A percentile compares a stretch with the other conserved stretches of the same genome.
These are phyloP conservation scores for Cryptocheilus praepositus DNA, from an alignment of 2,888 invertebrate genomes.

Conservation along the genomic window DNA sequence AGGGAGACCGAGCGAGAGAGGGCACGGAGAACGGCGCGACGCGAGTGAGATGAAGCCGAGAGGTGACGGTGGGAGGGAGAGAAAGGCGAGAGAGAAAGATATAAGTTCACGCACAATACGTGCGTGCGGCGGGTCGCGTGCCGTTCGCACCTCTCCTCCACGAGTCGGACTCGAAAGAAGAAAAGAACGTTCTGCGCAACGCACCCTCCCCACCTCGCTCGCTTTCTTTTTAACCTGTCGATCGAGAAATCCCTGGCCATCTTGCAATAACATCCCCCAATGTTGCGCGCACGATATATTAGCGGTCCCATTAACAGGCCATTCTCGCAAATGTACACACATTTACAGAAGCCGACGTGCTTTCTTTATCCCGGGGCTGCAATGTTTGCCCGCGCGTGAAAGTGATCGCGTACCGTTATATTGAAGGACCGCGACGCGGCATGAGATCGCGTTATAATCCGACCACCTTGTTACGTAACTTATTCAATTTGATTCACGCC, in stretches of 20 bases:
- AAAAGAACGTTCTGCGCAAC: conserved; percentile 35
- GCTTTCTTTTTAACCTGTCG: conserved; percentile 48
- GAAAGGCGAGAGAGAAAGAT: conserved; percentile 32
- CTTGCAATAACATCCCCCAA: conserved; percentile 23
- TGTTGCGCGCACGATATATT: too few species aligned
- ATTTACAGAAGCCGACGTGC: not conserved
- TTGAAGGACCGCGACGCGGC: not conserved
- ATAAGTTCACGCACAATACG: conserved; percentile 52
- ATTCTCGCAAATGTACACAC: not conserved
- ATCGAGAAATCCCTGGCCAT: conserved; percentile 51
- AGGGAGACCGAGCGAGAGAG: conserved; percentile 16
- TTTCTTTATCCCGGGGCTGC: not conserved
- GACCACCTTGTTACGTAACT: not conserved
- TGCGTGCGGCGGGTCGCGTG: conserved; percentile 63
- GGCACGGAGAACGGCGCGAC: not conserved
- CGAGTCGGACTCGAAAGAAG: conserved; percentile 36
- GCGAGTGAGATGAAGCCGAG: conserved; percentile 12
- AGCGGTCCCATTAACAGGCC: too few species aligned
- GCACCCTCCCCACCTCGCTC: conserved; percentile 20
- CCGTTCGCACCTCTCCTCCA: conserved; percentile 60
- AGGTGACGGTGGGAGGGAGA: conserved; percentile 1
- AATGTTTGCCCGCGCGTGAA: not conserved
- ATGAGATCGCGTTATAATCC: not conserved
- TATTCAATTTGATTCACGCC: too few species aligned
- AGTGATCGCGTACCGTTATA: not conserved